phyloP scores from a whole-genome alignment of 2,888 invertebrate species.

The Andrena bicolor region DNA sequence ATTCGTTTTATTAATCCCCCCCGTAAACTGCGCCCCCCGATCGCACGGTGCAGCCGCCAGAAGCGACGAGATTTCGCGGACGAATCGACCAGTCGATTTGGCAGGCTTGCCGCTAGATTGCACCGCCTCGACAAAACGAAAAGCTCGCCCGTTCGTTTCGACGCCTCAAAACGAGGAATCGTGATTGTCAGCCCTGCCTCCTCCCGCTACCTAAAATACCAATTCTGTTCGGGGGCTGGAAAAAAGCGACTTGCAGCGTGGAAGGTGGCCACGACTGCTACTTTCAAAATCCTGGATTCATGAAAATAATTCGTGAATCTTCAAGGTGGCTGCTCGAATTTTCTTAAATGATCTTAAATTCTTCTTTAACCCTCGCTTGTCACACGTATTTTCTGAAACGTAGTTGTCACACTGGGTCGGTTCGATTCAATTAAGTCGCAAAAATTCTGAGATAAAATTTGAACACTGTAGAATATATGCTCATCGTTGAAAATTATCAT shows the following conservation, averaged over 20 bases:
- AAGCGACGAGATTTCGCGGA: conserved; percentile 63
- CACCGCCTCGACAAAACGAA: conserved; percentile 51
- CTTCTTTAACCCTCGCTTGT: no score
- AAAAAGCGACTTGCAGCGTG: neutral
- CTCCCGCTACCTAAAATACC: conserved; percentile 41
- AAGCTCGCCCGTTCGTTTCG: conserved; percentile 42
- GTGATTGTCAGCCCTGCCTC: conserved; percentile 50
- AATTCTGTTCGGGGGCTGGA: conserved; percentile 32
- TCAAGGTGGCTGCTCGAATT: no score
- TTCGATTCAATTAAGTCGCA: no score
- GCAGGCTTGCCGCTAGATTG: conserved; percentile 58
- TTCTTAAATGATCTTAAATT: no score
- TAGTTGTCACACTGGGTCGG: no score
- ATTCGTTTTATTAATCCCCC: conserved; percentile 58
- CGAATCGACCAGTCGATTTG: conserved; percentile 65
- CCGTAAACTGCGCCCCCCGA: conserved; percentile 50
- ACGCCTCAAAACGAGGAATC: conserved; percentile 52
- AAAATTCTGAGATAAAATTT: no score
- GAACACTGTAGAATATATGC: no score
- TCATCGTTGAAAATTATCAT: no score
- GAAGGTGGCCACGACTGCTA: conserved; percentile 3
- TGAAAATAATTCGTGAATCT: no score
- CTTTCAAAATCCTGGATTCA: no score
- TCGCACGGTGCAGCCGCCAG: conserved; percentile 52
- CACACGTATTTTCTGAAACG: no score